phyloP scores from a whole-genome alignment of 2,797 vertebrate species.

The Chelmon rostratus region DNA sequence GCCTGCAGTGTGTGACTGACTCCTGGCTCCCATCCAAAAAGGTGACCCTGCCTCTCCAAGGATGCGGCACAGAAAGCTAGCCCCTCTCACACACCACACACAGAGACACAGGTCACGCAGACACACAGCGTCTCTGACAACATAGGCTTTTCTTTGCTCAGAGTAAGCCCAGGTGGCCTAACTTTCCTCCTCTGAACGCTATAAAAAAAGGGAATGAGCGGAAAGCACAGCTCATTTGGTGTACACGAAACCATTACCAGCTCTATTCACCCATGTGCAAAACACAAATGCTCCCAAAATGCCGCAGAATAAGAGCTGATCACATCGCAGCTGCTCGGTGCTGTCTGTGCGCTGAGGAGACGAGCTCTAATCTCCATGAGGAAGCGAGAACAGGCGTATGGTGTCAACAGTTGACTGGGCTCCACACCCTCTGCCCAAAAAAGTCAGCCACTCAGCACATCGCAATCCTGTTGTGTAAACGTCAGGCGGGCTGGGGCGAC shows the following conservation, averaged over 20 bases:
- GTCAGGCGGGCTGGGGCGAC: neutral
- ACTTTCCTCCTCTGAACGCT: constrained; percentile 29
- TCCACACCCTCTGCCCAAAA: constrained; percentile 18
- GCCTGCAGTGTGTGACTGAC: constrained; percentile 53
- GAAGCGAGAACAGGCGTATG: constrained; percentile 44
- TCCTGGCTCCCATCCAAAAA: constrained; percentile 59
- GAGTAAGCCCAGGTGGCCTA: constrained; percentile 13
- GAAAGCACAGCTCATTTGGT: constrained; percentile 27
- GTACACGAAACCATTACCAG: constrained; percentile 26
- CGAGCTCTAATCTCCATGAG: constrained; percentile 51
- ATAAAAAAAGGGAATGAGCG: constrained; percentile 12
- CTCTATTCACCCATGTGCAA: constrained; percentile 57
- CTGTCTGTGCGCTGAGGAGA: constrained; percentile 36
- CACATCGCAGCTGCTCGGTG: constrained; percentile 39
- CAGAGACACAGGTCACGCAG: constrained; percentile 37
- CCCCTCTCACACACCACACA: constrained; percentile 14
- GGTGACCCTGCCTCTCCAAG: constrained; percentile 57
- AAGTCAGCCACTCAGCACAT: constrained; percentile 45
- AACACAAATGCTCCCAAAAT: constrained; percentile 48
- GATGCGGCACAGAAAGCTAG: constrained; percentile 41
- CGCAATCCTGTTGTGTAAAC: constrained; percentile 22
- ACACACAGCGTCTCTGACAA: constrained; percentile 39
- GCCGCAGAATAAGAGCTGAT: constrained; percentile 24
- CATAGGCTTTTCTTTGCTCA: constrained; percentile 27
- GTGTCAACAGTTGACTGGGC: constrained; percentile 37